Conservation (phyloP, 1,140 invertebrate species). For the Lineus longissimus region DNA sequence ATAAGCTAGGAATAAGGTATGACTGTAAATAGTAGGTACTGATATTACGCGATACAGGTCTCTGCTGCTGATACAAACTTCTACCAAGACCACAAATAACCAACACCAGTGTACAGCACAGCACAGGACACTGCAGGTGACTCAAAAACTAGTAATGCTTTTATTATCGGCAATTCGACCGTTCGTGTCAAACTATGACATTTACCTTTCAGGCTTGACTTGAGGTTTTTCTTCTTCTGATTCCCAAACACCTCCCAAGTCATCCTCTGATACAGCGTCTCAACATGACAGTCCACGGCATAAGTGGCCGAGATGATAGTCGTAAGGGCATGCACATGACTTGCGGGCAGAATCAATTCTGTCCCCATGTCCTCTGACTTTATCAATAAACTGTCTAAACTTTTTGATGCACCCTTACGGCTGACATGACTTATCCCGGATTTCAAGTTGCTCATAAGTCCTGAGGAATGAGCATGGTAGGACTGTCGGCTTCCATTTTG, state of each 20-base stretch:
- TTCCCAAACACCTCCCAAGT: neutral
- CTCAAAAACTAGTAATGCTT: too few species aligned
- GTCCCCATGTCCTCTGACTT: neutral
- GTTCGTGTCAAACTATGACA: too few species aligned
- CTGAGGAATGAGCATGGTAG: neutral
- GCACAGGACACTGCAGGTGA: too few species aligned
- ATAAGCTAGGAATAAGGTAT: too few species aligned
- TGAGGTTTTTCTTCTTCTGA: constrained; percentile 1
- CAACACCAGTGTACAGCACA: too few species aligned
- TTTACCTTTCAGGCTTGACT: neutral
- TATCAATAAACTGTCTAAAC: constrained; percentile 30
- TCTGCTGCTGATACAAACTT: too few species aligned
- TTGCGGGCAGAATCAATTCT: neutral
- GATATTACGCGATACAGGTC: too few species aligned
- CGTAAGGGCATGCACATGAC: neutral
- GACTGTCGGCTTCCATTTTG: neutral
- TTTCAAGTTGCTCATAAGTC: neutral
- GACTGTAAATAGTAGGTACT: too few species aligned
- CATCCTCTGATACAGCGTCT: constrained; percentile 2
- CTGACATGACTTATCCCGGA: neutral
- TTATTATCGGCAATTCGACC: too few species aligned
- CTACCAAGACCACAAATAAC: too few species aligned
- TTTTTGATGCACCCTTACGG: constrained; percentile 18
- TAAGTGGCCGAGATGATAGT: neutral
- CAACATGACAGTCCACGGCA: neutral